Percentiles rank a stretch among this genome's conserved stretches.
phyloP scores from a whole-genome alignment of 2,888 invertebrate genomes.

The Drosophila histrio region DNA sequence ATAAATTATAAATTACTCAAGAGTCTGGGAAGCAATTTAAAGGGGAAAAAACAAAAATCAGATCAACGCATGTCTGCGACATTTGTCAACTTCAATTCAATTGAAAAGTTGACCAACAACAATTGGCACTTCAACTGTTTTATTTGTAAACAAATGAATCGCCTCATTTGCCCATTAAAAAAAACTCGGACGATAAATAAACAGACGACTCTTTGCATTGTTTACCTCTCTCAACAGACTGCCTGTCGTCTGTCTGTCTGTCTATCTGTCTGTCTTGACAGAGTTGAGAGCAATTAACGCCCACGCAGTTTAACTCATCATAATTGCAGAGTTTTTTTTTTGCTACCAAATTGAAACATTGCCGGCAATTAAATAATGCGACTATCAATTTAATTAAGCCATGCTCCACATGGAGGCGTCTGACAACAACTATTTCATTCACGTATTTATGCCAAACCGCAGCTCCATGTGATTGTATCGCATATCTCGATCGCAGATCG shows the following conservation, averaged over 20 bases:
- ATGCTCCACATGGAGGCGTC: conserved; percentile 39
- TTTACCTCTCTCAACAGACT: conserved; percentile 11
- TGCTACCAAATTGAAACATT: conserved; percentile 36
- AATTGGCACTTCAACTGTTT: conserved; percentile 66
- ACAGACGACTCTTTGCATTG: conserved; percentile 30
- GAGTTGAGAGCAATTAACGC: conserved; percentile 28
- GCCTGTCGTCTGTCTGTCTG: background rate
- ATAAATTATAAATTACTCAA: too few relatives aligned
- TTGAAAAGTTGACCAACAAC: conserved; percentile 45
- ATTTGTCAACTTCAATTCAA: conserved; percentile 30
- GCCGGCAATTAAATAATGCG: conserved; percentile 71
- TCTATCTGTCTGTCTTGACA: conserved; percentile 8
- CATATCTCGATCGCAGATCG: conserved; percentile 23
- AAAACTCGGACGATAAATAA: conserved; percentile 21
- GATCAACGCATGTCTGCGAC: background rate
- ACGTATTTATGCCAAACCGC: conserved; percentile 54
- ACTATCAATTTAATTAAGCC: conserved; percentile 67
- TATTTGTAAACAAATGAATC: conserved; percentile 60
- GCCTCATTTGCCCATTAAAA: conserved; percentile 46
- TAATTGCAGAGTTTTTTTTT: conserved; percentile 24
- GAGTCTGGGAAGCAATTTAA: too few relatives aligned
- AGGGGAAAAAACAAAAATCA: background rate
- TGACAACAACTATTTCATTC: conserved; percentile 55
- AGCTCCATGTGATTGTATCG: conserved; percentile 12
- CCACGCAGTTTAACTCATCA: conserved; percentile 39